Percentiles rank a stretch among this genome's conserved stretches.
Conservation (phyloP, 2,797 vertebrate genomes). For the Peromyscus melanophrys region DNA sequence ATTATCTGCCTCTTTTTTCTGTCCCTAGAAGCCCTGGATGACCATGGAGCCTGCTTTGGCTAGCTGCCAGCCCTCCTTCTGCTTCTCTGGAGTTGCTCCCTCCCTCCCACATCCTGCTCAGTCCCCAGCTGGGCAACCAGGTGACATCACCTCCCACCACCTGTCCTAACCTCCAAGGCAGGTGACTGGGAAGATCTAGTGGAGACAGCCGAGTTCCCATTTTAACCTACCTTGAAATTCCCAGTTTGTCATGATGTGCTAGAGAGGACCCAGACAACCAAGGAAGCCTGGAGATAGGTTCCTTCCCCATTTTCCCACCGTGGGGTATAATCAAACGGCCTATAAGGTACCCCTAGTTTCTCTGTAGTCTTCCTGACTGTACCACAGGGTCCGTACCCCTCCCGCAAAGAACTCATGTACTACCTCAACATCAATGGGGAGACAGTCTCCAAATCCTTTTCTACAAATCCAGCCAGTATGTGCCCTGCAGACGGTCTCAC, state of each 20-base stretch:
- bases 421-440: background rate
- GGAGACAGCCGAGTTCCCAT: slow-evolving; percentile 18
- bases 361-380: background rate
- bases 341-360: background rate
- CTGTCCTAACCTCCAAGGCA: slow-evolving; percentile 62
- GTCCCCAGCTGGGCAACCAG: slow-evolving; percentile 66
- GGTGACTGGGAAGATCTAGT: slow-evolving; percentile 47
- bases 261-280: slow-evolving; percentile 15
- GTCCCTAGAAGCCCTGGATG: background rate
- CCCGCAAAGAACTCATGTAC: background rate
- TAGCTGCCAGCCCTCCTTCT: slow-evolving; percentile 55
- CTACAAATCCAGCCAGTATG: background rate
- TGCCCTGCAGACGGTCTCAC: background rate
- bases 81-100: slow-evolving; percentile 74
- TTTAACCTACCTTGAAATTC: slow-evolving; percentile 7
- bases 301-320: background rate
- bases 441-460: background rate
- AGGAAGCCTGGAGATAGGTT: background rate
- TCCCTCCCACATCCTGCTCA: slow-evolving; percentile 75
- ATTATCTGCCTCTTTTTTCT: slow-evolving; percentile 15
- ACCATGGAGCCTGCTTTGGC: slow-evolving; percentile 44
- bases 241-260: background rate
- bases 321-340: background rate
- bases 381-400: background rate
- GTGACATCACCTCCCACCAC: slow-evolving; percentile 79